Conservation (phyloP, 2,888 invertebrate species). For the Lepidochrysops patricia region DNA sequence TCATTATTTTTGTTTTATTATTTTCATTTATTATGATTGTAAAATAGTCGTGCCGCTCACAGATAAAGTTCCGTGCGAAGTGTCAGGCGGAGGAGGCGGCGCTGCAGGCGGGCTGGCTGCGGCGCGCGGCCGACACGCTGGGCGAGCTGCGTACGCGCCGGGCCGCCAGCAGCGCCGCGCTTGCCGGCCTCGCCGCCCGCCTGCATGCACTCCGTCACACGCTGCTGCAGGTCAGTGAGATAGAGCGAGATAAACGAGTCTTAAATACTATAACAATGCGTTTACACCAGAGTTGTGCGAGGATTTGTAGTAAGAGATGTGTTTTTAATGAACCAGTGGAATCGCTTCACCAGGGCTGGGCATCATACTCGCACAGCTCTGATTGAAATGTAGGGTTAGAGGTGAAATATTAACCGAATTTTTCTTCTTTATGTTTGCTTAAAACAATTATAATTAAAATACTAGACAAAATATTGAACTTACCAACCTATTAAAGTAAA, state of each 20-base stretch:
- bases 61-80: slow-evolving; percentile 84
- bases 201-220: slow-evolving; percentile 88
- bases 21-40: background rate
- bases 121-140: slow-evolving; percentile 85
- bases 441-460: too few species aligned
- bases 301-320: too few species aligned
- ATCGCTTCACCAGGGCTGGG: too few species aligned
- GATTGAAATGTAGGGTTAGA: too few species aligned
- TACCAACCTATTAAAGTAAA: too few species aligned
- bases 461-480: too few species aligned
- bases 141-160: slow-evolving; percentile 86
- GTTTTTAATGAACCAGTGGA: too few species aligned
- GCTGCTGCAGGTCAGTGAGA: slow-evolving; percentile 80
- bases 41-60: background rate
- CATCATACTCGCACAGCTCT: too few species aligned
- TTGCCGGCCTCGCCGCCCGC: slow-evolving; percentile 87
- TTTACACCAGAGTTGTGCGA: too few species aligned
- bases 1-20: background rate
- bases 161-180: slow-evolving; percentile 84
- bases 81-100: slow-evolving; percentile 89
- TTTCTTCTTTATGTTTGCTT: too few species aligned
- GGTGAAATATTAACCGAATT: too few species aligned
- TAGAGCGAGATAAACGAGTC: background rate
- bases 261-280: too few species aligned
- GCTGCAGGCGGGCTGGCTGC: slow-evolving; percentile 86